A percentile compares a stretch with the other conserved stretches of the same genome.
Evolutionary conservation across 2,888 invertebrate species (phyloP).

Genomic region (Rhingia campestris): DNA sequence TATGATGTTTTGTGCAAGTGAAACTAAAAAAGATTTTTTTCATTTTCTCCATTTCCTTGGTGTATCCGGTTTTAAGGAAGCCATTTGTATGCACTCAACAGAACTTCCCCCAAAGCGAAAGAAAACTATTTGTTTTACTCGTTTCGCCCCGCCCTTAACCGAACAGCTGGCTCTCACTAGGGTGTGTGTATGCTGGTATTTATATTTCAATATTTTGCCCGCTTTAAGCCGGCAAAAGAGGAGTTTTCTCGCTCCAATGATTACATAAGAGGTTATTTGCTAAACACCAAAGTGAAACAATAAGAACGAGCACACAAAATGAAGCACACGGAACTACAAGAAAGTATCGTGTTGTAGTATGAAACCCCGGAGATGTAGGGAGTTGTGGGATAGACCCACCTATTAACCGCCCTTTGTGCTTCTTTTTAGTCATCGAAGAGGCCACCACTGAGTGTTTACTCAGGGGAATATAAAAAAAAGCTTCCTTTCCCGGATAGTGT

Average conservation of each 20-base stretch:
- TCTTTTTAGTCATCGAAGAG: slow-evolving; percentile 29
- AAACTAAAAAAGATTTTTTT: slow-evolving; percentile 59
- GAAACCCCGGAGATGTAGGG: slow-evolving; percentile 10
- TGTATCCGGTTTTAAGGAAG: slow-evolving; percentile 72
- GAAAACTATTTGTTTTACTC: slow-evolving; percentile 17
- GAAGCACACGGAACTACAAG: slow-evolving; percentile 3
- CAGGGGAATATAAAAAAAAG: slow-evolving; percentile 27
- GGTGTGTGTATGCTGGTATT: slow-evolving; percentile 43
- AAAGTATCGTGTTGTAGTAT: neutral
- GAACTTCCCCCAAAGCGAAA: slow-evolving; percentile 55
- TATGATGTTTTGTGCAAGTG: slow-evolving; percentile 49
- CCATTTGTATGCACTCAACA: slow-evolving; percentile 73
- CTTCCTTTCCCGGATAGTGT: slow-evolving; percentile 33
- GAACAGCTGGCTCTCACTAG: neutral
- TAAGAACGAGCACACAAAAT: slow-evolving; percentile 28
- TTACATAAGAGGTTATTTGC: slow-evolving; percentile 71
- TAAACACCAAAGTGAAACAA: slow-evolving; percentile 72
- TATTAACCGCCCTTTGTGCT: slow-evolving; percentile 49
- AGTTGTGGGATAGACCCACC: slow-evolving; percentile 19
- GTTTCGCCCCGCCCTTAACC: neutral
- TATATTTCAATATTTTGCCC: slow-evolving; percentile 70
- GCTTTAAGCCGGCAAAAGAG: slow-evolving; percentile 62
- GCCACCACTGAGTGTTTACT: slow-evolving; percentile 55
- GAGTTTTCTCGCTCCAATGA: slow-evolving; percentile 67
- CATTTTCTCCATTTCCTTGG: slow-evolving; percentile 64